These are phyloP conservation scores for Lithophane socia DNA, from an alignment of 2,888 invertebrate genomes.

Conservation along the genomic window DNA sequence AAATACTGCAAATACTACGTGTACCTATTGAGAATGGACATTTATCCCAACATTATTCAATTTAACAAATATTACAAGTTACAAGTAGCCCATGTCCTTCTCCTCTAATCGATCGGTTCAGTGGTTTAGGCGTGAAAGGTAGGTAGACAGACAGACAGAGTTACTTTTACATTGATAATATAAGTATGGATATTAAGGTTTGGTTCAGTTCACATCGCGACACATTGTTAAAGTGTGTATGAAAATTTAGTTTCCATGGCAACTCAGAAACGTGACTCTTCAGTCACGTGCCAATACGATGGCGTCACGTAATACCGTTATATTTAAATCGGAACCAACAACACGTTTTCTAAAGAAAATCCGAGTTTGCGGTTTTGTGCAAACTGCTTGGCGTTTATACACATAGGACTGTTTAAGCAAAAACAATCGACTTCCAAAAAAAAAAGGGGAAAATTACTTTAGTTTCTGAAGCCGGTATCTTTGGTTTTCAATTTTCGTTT, in stretches of 20 bases:
- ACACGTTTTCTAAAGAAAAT: background rate
- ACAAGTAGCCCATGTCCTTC: background rate
- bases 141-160: background rate
- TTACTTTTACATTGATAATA: background rate
- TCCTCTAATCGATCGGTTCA: background rate
- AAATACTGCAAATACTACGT: no score
- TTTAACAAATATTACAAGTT: no score
- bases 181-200: no score
- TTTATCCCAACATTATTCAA: background rate
- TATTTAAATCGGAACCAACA: conserved; percentile 8
- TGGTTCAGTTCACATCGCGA: background rate
- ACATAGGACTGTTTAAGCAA: background rate
- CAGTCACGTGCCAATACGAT: conserved; percentile 14
- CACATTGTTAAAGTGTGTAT: background rate
- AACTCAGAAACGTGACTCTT: background rate
- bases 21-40: no score
- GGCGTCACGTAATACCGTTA: conserved; percentile 13
- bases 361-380: background rate
- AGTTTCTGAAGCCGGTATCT: no score
- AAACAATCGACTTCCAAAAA: no score
- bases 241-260: background rate
- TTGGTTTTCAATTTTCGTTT: no score
- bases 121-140: background rate
- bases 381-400: background rate
- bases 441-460: no score